These are phyloP conservation scores for Plutella xylostella DNA, from an alignment of 2,888 invertebrate genomes.

Conservation along the genomic window DNA sequence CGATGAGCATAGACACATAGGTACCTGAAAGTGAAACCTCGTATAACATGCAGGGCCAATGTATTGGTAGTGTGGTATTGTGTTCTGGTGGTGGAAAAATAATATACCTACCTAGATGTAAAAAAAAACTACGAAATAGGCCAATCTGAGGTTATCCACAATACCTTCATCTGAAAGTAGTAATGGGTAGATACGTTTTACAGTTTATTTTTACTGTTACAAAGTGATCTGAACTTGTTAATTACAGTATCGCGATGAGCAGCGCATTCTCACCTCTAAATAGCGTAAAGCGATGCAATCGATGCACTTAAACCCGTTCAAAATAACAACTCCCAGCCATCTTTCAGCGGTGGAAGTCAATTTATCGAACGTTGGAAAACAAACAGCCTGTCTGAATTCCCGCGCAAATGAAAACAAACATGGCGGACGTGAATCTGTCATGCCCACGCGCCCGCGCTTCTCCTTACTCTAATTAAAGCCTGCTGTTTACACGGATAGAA, in stretches of 20 bases:
- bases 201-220: no score
- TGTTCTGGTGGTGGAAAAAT: no score
- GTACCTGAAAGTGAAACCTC: no score
- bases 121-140: no score
- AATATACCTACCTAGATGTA: no score
- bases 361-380: slow-evolving; percentile 50
- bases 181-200: no score
- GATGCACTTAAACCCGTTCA: slow-evolving; percentile 26
- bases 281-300: slow-evolving; percentile 23
- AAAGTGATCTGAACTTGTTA: not conserved
- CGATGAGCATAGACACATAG: no score
- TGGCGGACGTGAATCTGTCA: slow-evolving; percentile 43
- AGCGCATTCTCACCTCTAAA: slow-evolving; percentile 26
- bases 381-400: slow-evolving; percentile 47
- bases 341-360: slow-evolving; percentile 54
- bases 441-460: slow-evolving; percentile 38
- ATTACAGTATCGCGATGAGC: slow-evolving; percentile 23
- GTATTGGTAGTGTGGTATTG: no score
- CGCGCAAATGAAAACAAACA: slow-evolving; percentile 38
- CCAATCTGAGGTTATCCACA: no score
- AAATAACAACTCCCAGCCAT: slow-evolving; percentile 37
- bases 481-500: slow-evolving; percentile 51
- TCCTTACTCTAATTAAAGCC: slow-evolving; percentile 49
- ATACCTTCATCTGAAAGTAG: no score
- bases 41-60: no score